A percentile compares a stretch with the other conserved stretches of the same genome.
phyloP scores from a whole-genome alignment of 2,797 vertebrate genomes.

The Helarctos malayanus region DNA sequence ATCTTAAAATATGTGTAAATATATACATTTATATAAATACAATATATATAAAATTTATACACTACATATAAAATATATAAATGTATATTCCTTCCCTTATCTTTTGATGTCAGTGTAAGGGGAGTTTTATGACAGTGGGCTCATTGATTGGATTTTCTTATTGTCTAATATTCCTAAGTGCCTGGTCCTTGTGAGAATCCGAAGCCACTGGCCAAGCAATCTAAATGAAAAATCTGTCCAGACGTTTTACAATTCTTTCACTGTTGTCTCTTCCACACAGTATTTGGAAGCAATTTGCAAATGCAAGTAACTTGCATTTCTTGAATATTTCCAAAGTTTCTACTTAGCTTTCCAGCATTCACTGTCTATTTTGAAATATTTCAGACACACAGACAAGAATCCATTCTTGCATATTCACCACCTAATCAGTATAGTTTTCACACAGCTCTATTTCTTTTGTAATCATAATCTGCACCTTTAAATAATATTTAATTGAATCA shows the following conservation, averaged over 20 bases:
- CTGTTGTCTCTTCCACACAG: not conserved
- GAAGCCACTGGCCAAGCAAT: not conserved
- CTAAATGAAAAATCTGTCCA: not conserved
- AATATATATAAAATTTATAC: not conserved
- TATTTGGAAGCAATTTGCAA: conserved; percentile 50
- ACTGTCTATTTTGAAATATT: not conserved
- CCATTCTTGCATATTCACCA: not conserved
- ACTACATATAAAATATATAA: not conserved
- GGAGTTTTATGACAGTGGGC: not conserved
- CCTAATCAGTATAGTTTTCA: not conserved
- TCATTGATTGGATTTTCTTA: not conserved
- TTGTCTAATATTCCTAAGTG: not conserved
- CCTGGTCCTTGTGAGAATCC: not conserved
- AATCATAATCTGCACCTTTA: not conserved
- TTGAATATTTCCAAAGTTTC: conserved; percentile 36
- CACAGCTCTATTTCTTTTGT: not conserved
- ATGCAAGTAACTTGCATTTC: not conserved
- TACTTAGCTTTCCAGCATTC: not conserved
- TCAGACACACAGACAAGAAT: not conserved
- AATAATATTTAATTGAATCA: conserved; percentile 11
- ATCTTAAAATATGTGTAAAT: not conserved
- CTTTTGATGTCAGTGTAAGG: not conserved
- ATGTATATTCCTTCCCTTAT: not conserved
- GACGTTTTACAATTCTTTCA: not conserved
- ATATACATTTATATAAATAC: not conserved